phyloP scores from a whole-genome alignment of 2,113 vertebrate species.

The Glaucidium brasilianum region DNA sequence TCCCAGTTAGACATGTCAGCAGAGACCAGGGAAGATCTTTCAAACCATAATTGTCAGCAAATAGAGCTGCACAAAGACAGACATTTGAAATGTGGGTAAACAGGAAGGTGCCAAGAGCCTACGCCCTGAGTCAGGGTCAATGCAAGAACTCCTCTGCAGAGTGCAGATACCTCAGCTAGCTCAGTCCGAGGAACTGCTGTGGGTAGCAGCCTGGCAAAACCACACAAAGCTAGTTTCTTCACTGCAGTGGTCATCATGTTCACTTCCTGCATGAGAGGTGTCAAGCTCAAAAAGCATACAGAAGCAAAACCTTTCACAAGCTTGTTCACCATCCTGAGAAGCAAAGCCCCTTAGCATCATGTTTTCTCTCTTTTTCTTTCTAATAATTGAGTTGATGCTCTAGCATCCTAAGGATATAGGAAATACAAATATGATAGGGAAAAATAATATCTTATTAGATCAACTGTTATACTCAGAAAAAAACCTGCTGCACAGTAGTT shows the following conservation, averaged over 20 bases:
- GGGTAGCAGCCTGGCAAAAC: background rate
- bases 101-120: background rate
- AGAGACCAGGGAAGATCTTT: background rate
- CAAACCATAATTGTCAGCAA: background rate
- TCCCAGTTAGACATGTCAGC: background rate
- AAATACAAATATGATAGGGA: background rate
- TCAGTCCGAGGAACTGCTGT: background rate
- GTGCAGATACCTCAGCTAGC: background rate
- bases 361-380: background rate
- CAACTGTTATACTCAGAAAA: background rate
- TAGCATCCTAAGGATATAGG: background rate
- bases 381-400: background rate
- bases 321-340: background rate
- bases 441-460: background rate
- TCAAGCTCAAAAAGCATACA: background rate
- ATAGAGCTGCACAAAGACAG: background rate
- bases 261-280: background rate
- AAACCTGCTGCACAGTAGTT: background rate
- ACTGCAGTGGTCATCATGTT: background rate
- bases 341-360: background rate
- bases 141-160: background rate
- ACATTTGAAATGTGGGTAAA: background rate
- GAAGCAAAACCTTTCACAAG: background rate
- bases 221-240: background rate
- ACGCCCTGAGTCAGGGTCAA: background rate